Conservation (phyloP, 2,888 invertebrate species). For the Apamea monoglypha region DNA sequence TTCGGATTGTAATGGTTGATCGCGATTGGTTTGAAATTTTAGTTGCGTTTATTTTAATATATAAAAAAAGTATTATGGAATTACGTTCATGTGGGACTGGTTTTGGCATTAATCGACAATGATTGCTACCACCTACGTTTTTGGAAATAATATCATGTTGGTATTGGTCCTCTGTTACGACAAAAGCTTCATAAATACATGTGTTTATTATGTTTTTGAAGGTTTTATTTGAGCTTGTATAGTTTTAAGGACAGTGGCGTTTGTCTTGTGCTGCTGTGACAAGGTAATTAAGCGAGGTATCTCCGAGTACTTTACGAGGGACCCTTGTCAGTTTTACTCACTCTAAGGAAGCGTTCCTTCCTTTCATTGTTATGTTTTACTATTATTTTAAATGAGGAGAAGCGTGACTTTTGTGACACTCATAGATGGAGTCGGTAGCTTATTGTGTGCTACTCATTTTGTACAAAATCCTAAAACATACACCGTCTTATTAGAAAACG, state of each 20-base stretch:
- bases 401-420: background rate
- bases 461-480: background rate
- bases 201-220: conserved; percentile 76
- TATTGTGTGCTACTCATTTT: background rate
- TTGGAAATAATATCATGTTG: conserved; percentile 71
- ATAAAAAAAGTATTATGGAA: conserved; percentile 69
- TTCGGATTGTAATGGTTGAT: conserved; percentile 87
- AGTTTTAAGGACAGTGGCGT: conserved; percentile 30
- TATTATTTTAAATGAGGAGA: background rate
- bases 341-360: background rate
- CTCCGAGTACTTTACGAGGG: conserved; percentile 1
- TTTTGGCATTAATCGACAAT: conserved; percentile 78
- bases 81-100: conserved; percentile 76
- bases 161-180: conserved; percentile 79
- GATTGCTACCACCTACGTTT: conserved; percentile 82
- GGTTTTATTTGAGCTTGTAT: conserved; percentile 67
- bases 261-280: conserved; percentile 39
- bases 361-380: background rate
- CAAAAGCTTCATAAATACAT: conserved; percentile 77
- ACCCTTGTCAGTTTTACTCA: background rate
- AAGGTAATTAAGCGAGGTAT: conserved; percentile 30
- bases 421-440: background rate
- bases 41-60: conserved; percentile 84
- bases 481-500: background rate
- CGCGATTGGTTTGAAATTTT: conserved; percentile 85